Conservation (phyloP, 2,113 vertebrate genomes). For the Azemiops feae region DNA sequence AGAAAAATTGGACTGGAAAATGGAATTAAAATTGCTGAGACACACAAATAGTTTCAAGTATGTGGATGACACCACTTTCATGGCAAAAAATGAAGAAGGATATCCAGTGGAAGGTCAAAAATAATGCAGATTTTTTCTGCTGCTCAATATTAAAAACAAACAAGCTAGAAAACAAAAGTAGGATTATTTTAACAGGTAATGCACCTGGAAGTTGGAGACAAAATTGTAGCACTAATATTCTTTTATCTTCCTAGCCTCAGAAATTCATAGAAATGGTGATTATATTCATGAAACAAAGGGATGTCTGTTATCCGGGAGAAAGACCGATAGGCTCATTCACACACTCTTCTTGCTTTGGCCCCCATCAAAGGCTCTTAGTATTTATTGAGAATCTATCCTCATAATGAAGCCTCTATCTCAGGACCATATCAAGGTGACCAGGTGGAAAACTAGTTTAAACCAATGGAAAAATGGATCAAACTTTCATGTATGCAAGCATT, state of each 20-base stretch:
- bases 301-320: not conserved
- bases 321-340: not conserved
- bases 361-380: not conserved
- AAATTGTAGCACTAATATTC: not conserved
- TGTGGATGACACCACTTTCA: not conserved
- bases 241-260: not conserved
- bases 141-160: not conserved
- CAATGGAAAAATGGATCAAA: not conserved
- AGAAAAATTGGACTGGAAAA: not conserved
- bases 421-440: not conserved
- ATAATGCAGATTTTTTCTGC: not conserved
- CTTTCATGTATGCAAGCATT: not conserved
- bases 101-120: not conserved
- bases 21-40: not conserved
- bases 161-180: not conserved
- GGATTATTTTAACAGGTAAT: not conserved
- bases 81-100: not conserved
- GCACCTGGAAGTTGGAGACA: not conserved
- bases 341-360: not conserved
- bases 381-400: not conserved
- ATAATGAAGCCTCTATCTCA: not conserved
- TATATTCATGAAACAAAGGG: not conserved
- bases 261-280: not conserved
- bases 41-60: not conserved
- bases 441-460: not conserved